A percentile compares a stretch with the other conserved stretches of the same genome.
Evolutionary conservation across 1,140 invertebrate genomes (phyloP).

Genomic region (Heliconius melpomene): DNA sequence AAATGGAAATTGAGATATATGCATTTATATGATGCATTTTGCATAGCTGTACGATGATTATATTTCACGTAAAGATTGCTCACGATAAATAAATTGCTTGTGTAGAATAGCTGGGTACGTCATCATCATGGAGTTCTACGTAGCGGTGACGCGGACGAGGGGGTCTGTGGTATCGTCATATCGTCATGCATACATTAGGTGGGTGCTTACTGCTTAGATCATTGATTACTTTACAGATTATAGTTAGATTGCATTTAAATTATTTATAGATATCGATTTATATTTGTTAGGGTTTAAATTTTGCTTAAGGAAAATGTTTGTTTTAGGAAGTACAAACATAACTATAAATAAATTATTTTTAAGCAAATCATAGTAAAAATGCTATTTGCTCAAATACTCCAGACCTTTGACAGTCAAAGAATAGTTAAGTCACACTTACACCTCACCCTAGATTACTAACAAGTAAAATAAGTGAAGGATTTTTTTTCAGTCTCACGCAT

Average conservation of each 20-base stretch:
- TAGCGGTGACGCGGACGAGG: background rate
- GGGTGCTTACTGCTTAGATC: background rate
- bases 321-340: background rate
- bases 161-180: background rate
- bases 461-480: too few relatives aligned
- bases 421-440: too few relatives aligned
- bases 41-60: conserved; percentile 17
- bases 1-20: conserved; percentile 12
- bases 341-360: background rate
- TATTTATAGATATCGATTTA: background rate
- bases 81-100: background rate
- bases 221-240: background rate
- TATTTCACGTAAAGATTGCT: conserved; percentile 22
- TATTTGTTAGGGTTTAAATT: background rate
- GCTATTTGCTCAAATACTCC: too few relatives aligned
- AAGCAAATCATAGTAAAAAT: background rate
- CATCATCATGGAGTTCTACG: background rate
- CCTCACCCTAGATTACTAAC: too few relatives aligned
- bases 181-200: background rate
- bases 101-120: background rate
- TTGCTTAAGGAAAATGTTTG: background rate
- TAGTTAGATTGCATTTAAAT: background rate
- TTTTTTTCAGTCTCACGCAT: too few relatives aligned
- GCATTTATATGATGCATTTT: background rate
- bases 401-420: too few relatives aligned